Conservation (phyloP, 1,140 invertebrate species). For the Caenorhabditis briggsae region DNA sequence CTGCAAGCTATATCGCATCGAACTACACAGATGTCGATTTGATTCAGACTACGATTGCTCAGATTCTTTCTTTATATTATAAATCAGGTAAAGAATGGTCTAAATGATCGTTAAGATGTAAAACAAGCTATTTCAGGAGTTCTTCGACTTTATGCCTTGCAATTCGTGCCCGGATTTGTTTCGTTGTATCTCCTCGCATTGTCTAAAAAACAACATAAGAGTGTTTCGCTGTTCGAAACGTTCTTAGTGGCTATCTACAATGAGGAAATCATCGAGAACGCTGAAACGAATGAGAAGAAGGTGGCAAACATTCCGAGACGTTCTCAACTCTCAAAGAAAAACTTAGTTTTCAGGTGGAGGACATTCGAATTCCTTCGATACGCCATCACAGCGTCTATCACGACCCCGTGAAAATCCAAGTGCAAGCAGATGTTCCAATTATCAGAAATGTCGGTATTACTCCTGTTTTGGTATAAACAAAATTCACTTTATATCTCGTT, state of each 20-base stretch:
- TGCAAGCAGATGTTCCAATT: slow-evolving; percentile 63
- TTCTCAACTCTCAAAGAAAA: no score
- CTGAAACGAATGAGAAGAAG: slow-evolving; percentile 50
- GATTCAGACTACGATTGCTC: slow-evolving; percentile 72
- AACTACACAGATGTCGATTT: slow-evolving; percentile 75
- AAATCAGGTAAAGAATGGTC: slow-evolving; percentile 66
- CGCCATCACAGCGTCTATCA: slow-evolving; percentile 71
- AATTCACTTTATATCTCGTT: neutral
- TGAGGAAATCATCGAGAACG: slow-evolving; percentile 75
- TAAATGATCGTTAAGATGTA: slow-evolving; percentile 65
- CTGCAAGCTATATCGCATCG: slow-evolving; percentile 70
- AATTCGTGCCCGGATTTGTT: slow-evolving; percentile 73
- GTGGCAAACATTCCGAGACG: slow-evolving; percentile 45
- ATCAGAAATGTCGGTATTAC: slow-evolving; percentile 50
- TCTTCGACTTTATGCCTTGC: slow-evolving; percentile 71
- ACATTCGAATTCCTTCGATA: slow-evolving; percentile 71
- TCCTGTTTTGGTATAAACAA: slow-evolving; percentile 14
- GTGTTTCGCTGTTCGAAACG: slow-evolving; percentile 72
- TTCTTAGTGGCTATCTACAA: slow-evolving; percentile 76
- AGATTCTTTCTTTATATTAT: slow-evolving; percentile 75
- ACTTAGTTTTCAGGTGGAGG: no score
- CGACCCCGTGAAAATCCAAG: slow-evolving; percentile 69
- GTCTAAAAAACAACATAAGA: slow-evolving; percentile 69
- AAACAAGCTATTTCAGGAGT: slow-evolving; percentile 48
- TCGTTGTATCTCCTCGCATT: slow-evolving; percentile 68